Base-by-base conservation (phyloP, 92 coral and sea anemone genomes). In the Virgularia gustaviana region DNA sequence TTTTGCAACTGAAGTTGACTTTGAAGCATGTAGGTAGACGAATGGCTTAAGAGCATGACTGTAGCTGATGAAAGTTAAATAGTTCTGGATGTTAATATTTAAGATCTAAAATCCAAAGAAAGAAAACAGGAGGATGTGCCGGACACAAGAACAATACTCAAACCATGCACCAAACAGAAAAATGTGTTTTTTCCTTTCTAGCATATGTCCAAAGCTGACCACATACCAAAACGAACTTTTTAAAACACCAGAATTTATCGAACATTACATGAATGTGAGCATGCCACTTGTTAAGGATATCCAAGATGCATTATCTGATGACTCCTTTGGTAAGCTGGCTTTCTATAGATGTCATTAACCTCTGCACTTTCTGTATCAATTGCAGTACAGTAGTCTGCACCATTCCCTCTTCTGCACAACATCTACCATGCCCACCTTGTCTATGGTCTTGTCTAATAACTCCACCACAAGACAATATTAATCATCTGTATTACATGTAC, bases 151-250 rank as follows among this genome's bases (percentile, higher is more conserved):
- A n/a, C n/a, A n/a, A n/a, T n/a, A n/a, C n/a, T n/a, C n/a, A n/a
- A n/a, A n/a, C n/a, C n/a, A n/a, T n/a, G n/a, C n/a, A n/a, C n/a
- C n/a, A n/a, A n/a, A n/a, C n/a, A n/a, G n/a, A n/a, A n/a, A n/a
- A n/a, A n/a, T n/a, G n/a, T n/a, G n/a, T 23, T 31, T 65, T 59
- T 13, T 28, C 52, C 13, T 35, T 31, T 36, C 5, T 55, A 92
- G 99, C 10, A 62, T 94, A 37, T 94, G 99, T 25, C 99, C 99
- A 38, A 85, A 80, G 76, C 75, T 86, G 62, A 60, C 71, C 34
- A 85, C 89, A 75, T 94, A 94, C 42, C 58, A 72, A 33, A 72
- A 53, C 35, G 96, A 85, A 63, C 87, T 84, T 74, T 71, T 72
- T 32, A 73, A 73, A 19, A 65, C 65, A 54, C 54, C 83, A n/a